Base-by-base conservation (phyloP, 2,113 vertebrate species). In the Martes martes region DNA sequence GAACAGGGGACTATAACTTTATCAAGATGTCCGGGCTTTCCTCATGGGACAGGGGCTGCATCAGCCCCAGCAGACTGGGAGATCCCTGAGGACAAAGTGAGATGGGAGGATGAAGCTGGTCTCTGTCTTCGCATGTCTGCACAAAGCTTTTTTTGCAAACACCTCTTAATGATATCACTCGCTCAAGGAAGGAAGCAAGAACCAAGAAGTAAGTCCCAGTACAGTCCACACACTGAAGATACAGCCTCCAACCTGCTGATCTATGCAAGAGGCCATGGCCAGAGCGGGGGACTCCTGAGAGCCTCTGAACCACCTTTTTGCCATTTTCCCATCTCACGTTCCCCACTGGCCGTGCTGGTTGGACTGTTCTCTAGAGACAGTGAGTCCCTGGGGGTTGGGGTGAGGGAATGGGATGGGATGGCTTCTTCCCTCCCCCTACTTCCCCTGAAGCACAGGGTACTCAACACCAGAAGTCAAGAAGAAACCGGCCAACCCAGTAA, bases 401-500 rank as follows among this genome's bases (percentile, higher is more conserved):
- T 11, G n/a, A 2, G 2, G 24, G 47, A 26, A 15, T n/a, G 63
- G 47, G 31, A 15, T n/a, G 63, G 47, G 55, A 69, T 2, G 3
- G 23, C 28, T 2, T 79, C 55, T 15, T 87, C 67, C 36, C 55
- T 26, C 7, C 71, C 19, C 50, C 8, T 0, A 79, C 73, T 33
- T 55, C 73, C 26, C 61, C 33, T 52, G 52, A 39, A 42, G 36
- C 65, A 9, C 39, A 55, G 1, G 21, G 52, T 67, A 42, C 86
- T 97, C 96, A 86, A 61, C 84, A 83, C 16, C 21, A 63, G 74
- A 91, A 83, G 94, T 97, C 82, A 50, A 21, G 79, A 93, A 61
- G 57, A 93, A 96, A 98, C 98, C 93, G 96, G 96, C 93, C 2
- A 0, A 33, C 86, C 98, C 95, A 96, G 98, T 97, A 91, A 93